A percentile compares a stretch with the other conserved stretches of the same genome.
phyloP scores from a whole-genome alignment of 1,140 invertebrate genomes.

The Dermatophagoides farinae region DNA sequence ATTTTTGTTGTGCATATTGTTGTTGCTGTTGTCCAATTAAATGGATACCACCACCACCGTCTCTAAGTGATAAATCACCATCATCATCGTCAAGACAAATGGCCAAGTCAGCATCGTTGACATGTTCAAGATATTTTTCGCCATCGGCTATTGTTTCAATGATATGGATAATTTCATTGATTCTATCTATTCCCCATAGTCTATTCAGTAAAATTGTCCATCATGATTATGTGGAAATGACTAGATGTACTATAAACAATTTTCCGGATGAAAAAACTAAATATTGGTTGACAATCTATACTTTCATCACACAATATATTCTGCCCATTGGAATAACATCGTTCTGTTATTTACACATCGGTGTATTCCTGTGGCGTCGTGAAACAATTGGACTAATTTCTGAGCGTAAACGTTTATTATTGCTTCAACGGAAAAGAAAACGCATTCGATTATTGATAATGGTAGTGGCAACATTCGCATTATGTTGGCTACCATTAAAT shows the following conservation, averaged over 20 bases:
- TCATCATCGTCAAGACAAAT: neutral
- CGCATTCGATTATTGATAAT: neutral
- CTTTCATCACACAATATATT: conserved; percentile 32
- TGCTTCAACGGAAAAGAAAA: conserved; percentile 15
- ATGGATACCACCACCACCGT: neutral
- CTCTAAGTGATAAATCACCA: neutral
- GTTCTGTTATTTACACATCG: conserved; percentile 27
- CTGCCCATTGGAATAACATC: conserved; percentile 30
- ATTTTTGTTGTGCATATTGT: neutral
- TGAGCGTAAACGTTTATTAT: conserved; percentile 20
- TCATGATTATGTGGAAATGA: neutral
- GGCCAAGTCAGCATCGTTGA: neutral
- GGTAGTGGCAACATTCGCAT: conserved; percentile 1
- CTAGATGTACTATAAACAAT: neutral
- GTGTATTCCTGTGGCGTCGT: conserved; percentile 25
- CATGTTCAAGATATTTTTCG: no score
- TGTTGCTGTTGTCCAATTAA: neutral
- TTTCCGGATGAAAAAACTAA: neutral
- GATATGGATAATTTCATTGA: conserved; percentile 71
- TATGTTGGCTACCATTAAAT: conserved; percentile 8
- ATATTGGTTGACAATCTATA: conserved; percentile 26
- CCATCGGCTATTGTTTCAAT: conserved; percentile 26
- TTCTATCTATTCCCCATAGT: conserved; percentile 74
- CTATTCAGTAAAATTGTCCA: conserved; percentile 38
- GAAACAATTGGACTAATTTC: conserved; percentile 18